Conservation (phyloP, 2,797 vertebrate species). For the Poecilia gillii region DNA sequence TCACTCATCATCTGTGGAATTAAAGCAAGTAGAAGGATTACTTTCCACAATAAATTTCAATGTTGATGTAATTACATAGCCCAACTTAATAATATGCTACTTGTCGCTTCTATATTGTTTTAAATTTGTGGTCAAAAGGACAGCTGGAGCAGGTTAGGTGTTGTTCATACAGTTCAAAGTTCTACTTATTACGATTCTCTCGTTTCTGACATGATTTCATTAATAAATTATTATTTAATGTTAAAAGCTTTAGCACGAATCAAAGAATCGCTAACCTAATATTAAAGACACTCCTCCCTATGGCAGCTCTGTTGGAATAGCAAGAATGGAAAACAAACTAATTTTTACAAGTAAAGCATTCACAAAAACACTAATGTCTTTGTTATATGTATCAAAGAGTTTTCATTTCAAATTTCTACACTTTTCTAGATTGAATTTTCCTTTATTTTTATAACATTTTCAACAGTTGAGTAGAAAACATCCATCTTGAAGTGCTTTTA, state of each 20-base stretch:
- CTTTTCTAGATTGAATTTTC: neutral
- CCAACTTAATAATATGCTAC: no score
- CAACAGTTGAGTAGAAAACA: neutral
- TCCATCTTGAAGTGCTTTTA: neutral
- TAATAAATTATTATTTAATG: neutral
- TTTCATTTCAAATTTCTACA: neutral
- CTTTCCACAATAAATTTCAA: neutral
- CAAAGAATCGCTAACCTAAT: neutral
- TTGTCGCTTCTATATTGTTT: neutral
- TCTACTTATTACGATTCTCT: neutral
- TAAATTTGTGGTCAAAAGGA: neutral
- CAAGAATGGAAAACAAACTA: neutral
- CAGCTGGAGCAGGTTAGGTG: neutral
- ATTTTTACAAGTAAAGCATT: neutral
- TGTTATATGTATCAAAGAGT: neutral
- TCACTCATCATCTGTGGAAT: slow-evolving; percentile 91
- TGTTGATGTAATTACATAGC: neutral
- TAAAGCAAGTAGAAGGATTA: slow-evolving; percentile 1
- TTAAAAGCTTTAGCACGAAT: neutral
- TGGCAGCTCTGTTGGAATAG: neutral
- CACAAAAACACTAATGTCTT: neutral
- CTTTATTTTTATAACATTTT: neutral
- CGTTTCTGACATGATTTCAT: neutral
- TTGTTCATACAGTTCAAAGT: neutral
- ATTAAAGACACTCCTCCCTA: neutral